phyloP scores from a whole-genome alignment of 2,888 invertebrate genomes.

The Abrostola tripartita region DNA sequence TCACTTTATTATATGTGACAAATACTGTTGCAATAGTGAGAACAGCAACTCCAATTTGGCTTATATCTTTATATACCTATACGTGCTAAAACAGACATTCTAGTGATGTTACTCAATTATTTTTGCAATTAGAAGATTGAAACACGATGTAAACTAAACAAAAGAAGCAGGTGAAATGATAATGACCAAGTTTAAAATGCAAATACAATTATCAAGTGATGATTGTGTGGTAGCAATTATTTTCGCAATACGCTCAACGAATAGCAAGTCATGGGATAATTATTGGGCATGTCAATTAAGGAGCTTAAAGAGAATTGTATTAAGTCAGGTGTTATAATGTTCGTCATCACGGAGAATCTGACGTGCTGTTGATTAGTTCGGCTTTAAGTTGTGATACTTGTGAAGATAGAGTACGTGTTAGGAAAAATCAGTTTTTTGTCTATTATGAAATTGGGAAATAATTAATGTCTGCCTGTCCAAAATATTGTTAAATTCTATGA shows the following conservation, averaged over 20 bases:
- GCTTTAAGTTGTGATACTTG: not conserved
- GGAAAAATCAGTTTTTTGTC: no score
- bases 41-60: no score
- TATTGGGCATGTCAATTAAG: slow-evolving; percentile 45
- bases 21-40: no score
- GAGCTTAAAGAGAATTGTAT: slow-evolving; percentile 16
- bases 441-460: no score
- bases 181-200: slow-evolving; percentile 12
- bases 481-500: no score
- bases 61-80: no score
- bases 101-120: no score
- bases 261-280: slow-evolving; percentile 40
- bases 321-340: slow-evolving; percentile 20
- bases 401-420: no score
- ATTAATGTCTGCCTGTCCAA: no score
- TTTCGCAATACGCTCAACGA: slow-evolving; percentile 30
- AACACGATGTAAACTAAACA: not conserved
- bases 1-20: no score
- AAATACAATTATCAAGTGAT: slow-evolving; percentile 22
- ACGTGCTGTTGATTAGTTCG: slow-evolving; percentile 1
- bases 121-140: no score
- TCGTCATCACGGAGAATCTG: not conserved
- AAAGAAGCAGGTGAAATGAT: slow-evolving; percentile 5
- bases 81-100: no score
- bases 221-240: slow-evolving; percentile 34